Evolutionary conservation across 2,113 vertebrate genomes (phyloP).

Genomic region (Pachycephala philippinensis): DNA sequence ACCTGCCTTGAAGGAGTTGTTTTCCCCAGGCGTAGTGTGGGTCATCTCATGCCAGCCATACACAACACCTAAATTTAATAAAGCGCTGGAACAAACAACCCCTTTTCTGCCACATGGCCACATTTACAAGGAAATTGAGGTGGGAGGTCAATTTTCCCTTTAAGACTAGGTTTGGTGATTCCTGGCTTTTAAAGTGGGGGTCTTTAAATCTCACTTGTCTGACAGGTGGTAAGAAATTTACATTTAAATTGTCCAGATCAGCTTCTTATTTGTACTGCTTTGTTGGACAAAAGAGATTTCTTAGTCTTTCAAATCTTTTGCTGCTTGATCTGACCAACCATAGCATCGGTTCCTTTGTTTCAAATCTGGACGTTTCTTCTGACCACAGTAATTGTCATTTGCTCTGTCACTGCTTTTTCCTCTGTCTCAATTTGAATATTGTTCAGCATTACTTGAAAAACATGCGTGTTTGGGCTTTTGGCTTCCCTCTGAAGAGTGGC

Average conservation of each 20-base stretch:
- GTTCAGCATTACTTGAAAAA: neutral
- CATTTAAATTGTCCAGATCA: constrained; percentile 24
- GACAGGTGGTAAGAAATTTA: constrained; percentile 19
- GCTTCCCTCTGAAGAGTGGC: neutral
- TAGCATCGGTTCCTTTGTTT: neutral
- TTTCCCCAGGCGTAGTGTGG: neutral
- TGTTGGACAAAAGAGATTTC: neutral
- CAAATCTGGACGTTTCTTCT: neutral
- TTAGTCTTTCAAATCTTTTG: neutral
- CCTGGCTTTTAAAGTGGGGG: neutral
- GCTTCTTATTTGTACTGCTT: neutral
- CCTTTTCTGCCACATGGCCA: neutral
- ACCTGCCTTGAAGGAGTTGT: neutral
- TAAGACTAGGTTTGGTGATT: neutral
- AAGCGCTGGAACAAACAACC: neutral
- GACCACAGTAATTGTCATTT: neutral
- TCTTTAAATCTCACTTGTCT: neutral
- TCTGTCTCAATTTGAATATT: neutral
- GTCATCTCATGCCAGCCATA: neutral
- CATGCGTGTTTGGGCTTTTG: rapidly evolving
- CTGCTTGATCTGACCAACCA: neutral
- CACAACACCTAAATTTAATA: neutral
- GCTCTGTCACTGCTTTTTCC: neutral
- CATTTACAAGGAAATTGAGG: constrained; percentile 21
- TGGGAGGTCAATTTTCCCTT: constrained; percentile 21